Evolutionary conservation across 2,797 vertebrate species (phyloP).

Genomic region (Phyllotis vaccarum): DNA sequence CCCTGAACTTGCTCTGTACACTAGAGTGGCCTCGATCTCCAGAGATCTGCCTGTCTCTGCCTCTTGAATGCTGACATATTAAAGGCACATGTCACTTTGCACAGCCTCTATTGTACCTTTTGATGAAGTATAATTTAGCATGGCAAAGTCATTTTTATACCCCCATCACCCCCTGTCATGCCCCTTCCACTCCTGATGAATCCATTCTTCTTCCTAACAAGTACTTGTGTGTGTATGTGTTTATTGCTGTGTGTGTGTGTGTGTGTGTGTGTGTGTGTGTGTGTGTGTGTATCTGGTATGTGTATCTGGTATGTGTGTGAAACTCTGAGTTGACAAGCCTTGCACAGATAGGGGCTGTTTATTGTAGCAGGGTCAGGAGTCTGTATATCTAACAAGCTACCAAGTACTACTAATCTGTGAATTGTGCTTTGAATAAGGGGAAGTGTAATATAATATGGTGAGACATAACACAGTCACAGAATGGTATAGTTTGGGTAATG

Average conservation of each 20-base stretch:
- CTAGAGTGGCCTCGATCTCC: not conserved
- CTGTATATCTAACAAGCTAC: not conserved
- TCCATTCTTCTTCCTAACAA: not conserved
- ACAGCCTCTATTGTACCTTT: not conserved
- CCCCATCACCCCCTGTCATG: not conserved
- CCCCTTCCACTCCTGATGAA: not conserved
- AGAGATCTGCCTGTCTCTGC: not conserved
- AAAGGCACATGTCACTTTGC: not conserved
- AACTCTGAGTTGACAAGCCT: not conserved
- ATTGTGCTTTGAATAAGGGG: not conserved
- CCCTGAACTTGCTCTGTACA: not conserved
- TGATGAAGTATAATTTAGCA: not conserved
- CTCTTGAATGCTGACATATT: not conserved
- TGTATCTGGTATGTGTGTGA: not conserved
- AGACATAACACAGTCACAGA: not conserved
- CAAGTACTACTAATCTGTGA: not conserved
- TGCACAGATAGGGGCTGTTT: not conserved
- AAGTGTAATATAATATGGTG: not conserved
- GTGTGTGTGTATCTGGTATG: not conserved
- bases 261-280: not conserved
- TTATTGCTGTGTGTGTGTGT: not conserved
- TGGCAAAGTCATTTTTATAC: not conserved
- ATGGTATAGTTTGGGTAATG: not conserved
- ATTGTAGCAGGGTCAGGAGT: not conserved
- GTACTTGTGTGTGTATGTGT: not conserved